Evolutionary conservation across 2,113 vertebrate species (phyloP), one percentile per base, ranked within the genome.

Genomic region (Dasyurus viverrinus): DNA sequence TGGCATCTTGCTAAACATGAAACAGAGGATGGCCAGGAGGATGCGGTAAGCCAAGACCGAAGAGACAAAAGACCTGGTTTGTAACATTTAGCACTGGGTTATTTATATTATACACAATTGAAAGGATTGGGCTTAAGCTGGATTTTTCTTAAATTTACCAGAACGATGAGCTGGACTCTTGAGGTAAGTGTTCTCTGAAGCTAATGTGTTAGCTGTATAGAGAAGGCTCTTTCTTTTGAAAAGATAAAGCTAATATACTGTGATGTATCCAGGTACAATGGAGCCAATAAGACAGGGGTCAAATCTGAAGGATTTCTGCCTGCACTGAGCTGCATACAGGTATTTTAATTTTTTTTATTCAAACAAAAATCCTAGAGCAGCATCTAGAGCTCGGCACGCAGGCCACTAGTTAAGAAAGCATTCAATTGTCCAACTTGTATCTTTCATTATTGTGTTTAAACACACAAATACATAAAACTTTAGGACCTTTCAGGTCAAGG

Each of bases 161-260:
- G 98, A 98, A 98, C 96, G 98, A 99, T 98, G 98, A 97, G 93
- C 97, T 98, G 97, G 98, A 98, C 96, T 98, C 98, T 99, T 98
- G 98, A 99, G 97, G 98, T 99, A 99, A 99, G 99, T 98, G 98
- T 98, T 98, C 98, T 98, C 98, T 97, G 98, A 98, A 98, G 97
- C 95, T 94, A 98, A 99, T 96, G 95, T 98, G 98, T 96, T 98
- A 84, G 97, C 97, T 91, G 98, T 98, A 98, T 98, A 98, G 98
- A 98, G 98, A 97, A 98, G 97, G 97, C 96, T 97, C 97, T 98
- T 93, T 89, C 97, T 98, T 97, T 95, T 98, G 97, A 97, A 98
- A 98, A 98, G 94, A 98, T 98, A 98, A 98, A 98, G 97, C 97
- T 98, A 98, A 97, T 97, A 91, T 96, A 98, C 98, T 97, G 96